phyloP scores from a whole-genome alignment of 2,797 vertebrate species.

The Pipistrellus pygmaeus region DNA sequence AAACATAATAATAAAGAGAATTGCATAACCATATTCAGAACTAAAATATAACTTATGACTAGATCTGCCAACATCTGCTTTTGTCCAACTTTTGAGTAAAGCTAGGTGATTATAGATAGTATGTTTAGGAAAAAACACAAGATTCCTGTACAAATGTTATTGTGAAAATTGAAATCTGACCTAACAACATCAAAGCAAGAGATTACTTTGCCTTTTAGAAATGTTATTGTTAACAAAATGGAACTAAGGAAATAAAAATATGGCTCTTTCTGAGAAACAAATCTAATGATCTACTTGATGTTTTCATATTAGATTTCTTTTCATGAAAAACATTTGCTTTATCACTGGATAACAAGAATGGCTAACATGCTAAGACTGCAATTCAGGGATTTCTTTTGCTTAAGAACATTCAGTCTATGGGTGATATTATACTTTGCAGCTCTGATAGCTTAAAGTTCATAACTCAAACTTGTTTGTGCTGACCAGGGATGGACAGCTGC shows the following conservation, averaged over 20 bases:
- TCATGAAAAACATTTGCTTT: slow-evolving; percentile 68
- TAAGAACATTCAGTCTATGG: background rate
- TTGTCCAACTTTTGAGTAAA: slow-evolving; percentile 51
- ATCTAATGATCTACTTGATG: background rate
- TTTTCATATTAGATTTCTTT: slow-evolving; percentile 45
- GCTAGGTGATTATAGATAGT: background rate
- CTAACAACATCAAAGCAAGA: slow-evolving; percentile 28
- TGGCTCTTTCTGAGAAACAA: slow-evolving; percentile 1
- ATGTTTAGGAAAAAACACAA: background rate
- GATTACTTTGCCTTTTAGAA: slow-evolving; percentile 45
- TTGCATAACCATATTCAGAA: slow-evolving; percentile 3
- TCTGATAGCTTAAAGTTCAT: background rate
- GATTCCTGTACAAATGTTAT: slow-evolving; percentile 7
- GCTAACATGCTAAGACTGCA: background rate
- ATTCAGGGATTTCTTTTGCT: slow-evolving; percentile 7
- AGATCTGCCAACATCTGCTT: slow-evolving; percentile 44
- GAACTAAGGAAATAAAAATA: slow-evolving; percentile 45
- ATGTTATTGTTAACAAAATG: slow-evolving; percentile 38
- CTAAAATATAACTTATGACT: slow-evolving; percentile 15
- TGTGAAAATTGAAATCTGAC: background rate
- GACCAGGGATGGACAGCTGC: background rate
- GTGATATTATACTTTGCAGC: background rate
- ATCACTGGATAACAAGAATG: background rate
- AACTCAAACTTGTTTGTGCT: background rate
- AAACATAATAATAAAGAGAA: background rate